Evolutionary conservation across 1,140 invertebrate genomes (phyloP).

Genomic region (Trinorchestia longiramus): DNA sequence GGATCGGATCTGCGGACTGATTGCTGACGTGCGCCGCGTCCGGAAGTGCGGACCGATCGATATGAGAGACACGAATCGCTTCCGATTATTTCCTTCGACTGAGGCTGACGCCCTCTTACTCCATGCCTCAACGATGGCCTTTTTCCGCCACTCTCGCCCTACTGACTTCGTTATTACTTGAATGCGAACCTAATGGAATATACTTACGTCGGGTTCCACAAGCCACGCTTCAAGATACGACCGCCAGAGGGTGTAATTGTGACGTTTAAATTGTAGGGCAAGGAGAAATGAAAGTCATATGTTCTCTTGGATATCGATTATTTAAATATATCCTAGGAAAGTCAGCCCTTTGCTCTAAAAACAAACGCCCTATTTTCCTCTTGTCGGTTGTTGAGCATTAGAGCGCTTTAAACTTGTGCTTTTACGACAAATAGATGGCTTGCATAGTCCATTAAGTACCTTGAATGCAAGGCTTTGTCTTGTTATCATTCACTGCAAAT

Average conservation of each 20-base stretch:
- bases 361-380: background rate
- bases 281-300: background rate
- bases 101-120: background rate
- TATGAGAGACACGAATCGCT: conserved; percentile 16
- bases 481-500: too few species aligned
- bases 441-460: too few species aligned
- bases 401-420: background rate
- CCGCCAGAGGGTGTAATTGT: conserved; percentile 15
- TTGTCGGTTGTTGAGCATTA: background rate
- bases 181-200: background rate
- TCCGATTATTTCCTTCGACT: conserved; percentile 14
- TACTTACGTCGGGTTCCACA: conserved; percentile 13
- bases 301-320: conserved; percentile 34
- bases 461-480: too few species aligned
- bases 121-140: background rate
- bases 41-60: conserved; percentile 49
- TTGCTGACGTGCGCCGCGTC: background rate
- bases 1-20: background rate
- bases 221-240: background rate
- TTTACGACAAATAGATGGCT: background rate
- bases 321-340: conserved; percentile 24
- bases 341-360: background rate
- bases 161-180: conserved; percentile 5
- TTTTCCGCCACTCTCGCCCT: conserved; percentile 17
- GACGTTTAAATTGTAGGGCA: conserved; percentile 1